Evolutionary conservation across 2,888 invertebrate genomes (phyloP).

Genomic region (Meloe dianella): DNA sequence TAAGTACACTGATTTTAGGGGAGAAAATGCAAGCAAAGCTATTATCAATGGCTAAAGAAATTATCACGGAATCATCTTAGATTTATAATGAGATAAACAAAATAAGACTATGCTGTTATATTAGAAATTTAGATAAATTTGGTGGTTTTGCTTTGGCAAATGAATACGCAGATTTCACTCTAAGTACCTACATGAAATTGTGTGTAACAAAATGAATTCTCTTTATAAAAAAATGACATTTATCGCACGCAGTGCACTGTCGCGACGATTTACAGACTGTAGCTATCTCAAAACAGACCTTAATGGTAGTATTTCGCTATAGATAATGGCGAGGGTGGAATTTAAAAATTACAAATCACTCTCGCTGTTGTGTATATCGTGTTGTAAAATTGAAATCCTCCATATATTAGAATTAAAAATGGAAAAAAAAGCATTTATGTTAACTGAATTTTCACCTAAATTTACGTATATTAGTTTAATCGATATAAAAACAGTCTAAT

Average conservation of each 20-base stretch:
- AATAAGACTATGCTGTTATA: background rate
- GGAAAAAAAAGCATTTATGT: background rate
- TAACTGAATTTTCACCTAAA: background rate
- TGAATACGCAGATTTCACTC: too few relatives aligned
- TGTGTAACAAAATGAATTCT: slow-evolving; percentile 39
- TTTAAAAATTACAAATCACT: slow-evolving; percentile 16
- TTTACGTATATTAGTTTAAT: background rate
- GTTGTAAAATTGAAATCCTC: background rate
- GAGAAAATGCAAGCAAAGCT: background rate
- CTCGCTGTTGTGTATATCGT: background rate
- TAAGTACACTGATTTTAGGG: background rate
- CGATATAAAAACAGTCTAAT: background rate
- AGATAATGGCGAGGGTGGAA: slow-evolving; percentile 12
- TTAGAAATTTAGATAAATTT: too few relatives aligned
- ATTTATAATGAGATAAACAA: background rate
- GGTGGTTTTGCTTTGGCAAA: too few relatives aligned
- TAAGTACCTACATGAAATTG: slow-evolving; percentile 40
- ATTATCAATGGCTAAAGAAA: background rate
- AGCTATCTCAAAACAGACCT: slow-evolving; percentile 1
- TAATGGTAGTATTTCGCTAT: slow-evolving; percentile 2
- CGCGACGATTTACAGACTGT: slow-evolving; percentile 25
- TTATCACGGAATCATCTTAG: background rate
- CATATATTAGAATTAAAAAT: background rate
- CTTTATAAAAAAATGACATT: slow-evolving; percentile 36
- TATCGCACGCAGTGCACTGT: slow-evolving; percentile 36